Evolutionary conservation across 2,888 invertebrate genomes (phyloP).

Genomic region (Phortica okadai): DNA sequence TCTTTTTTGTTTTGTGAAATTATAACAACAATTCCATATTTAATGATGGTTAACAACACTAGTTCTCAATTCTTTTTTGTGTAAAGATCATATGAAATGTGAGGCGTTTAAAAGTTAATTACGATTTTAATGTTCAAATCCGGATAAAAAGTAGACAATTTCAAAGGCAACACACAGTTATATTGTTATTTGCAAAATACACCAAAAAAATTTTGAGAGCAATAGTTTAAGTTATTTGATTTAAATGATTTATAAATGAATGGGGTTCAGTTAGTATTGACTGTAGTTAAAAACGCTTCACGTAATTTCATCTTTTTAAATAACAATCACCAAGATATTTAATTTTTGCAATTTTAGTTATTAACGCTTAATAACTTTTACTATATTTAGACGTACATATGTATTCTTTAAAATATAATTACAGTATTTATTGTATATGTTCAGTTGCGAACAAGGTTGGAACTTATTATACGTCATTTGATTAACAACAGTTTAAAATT

Average conservation of each 20-base stretch:
- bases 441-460: neutral
- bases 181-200: too few relatives aligned
- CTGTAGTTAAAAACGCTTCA: neutral
- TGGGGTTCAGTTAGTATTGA: neutral
- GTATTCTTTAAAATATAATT: constrained; percentile 6
- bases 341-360: constrained; percentile 34
- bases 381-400: neutral
- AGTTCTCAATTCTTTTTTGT: too few relatives aligned
- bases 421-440: constrained; percentile 28
- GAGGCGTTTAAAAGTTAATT: constrained; percentile 6
- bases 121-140: neutral
- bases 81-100: too few relatives aligned
- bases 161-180: neutral
- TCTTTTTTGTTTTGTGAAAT: neutral
- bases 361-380: constrained; percentile 36
- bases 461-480: constrained; percentile 28
- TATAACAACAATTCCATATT: neutral
- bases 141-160: neutral
- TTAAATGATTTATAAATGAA: neutral
- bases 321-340: constrained; percentile 35
- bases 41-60: too few relatives aligned
- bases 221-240: neutral
- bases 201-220: too few relatives aligned
- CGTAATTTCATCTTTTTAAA: neutral
- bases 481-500: constrained; percentile 45